Evolutionary conservation across 2,113 vertebrate genomes (phyloP).

Genomic region (Numida meleagris): DNA sequence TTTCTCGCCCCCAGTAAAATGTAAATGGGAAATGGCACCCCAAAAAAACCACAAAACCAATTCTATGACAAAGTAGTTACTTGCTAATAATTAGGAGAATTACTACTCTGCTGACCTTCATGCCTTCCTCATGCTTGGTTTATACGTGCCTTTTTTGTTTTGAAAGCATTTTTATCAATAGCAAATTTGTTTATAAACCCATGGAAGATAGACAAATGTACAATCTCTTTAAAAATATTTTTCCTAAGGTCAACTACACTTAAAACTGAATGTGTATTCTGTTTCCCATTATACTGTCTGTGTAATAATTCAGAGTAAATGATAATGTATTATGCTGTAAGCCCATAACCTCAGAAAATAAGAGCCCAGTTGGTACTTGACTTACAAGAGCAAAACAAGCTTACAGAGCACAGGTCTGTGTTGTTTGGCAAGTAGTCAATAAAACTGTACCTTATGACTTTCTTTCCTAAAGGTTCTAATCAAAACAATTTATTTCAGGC

Average conservation of each 20-base stretch:
- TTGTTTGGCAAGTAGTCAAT: slow-evolving; percentile 84
- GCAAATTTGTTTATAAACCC: not conserved
- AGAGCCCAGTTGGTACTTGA: slow-evolving; percentile 73
- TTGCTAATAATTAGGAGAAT: not conserved
- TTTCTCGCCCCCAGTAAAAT: slow-evolving; percentile 1
- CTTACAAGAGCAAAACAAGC: slow-evolving; percentile 80
- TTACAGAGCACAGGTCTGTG: slow-evolving; percentile 72
- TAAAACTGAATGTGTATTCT: slow-evolving; percentile 55
- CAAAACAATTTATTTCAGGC: slow-evolving; percentile 85
- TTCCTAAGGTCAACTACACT: slow-evolving; percentile 20
- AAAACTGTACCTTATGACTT: slow-evolving; percentile 83
- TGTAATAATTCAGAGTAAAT: slow-evolving; percentile 72
- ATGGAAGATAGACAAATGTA: not conserved
- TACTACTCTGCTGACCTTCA: not conserved
- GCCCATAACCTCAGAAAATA: slow-evolving; percentile 75
- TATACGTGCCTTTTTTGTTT: not conserved
- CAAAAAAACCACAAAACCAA: not conserved
- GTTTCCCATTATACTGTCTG: slow-evolving; percentile 5
- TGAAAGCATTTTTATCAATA: not conserved
- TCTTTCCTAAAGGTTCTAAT: slow-evolving; percentile 86
- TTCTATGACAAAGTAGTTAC: not conserved
- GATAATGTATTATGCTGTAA: slow-evolving; percentile 65
- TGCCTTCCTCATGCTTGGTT: not conserved
- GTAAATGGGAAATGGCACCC: not conserved
- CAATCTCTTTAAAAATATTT: not conserved